Conservation (phyloP, 2,113 vertebrate species). For the Mustela lutreola region DNA sequence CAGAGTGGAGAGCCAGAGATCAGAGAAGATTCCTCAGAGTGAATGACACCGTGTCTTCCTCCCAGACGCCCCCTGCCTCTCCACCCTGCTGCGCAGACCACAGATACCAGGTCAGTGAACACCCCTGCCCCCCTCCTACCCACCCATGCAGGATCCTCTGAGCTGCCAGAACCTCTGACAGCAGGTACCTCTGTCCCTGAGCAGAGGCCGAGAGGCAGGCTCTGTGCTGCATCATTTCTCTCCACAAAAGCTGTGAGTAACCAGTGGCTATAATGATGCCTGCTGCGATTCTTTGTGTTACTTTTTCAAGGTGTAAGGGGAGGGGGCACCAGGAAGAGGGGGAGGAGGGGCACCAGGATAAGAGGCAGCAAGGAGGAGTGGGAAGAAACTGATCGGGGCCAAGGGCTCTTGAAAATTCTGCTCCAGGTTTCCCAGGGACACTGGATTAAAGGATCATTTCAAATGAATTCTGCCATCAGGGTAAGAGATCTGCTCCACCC, state of each 20-base stretch:
- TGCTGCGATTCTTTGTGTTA: not conserved
- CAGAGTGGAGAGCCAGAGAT: not conserved
- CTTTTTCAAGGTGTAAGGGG: not conserved
- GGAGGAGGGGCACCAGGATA: too few species aligned
- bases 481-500: slow-evolving; percentile 76
- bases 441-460: slow-evolving; percentile 82
- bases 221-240: slow-evolving; percentile 57
- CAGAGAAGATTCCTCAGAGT: not conserved
- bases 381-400: not conserved
- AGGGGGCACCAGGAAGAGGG: too few species aligned
- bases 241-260: slow-evolving; percentile 49
- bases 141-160: too few species aligned
- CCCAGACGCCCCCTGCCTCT: not conserved
- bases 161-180: not conserved
- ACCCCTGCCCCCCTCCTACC: rapidly evolving
- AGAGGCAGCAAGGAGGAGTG: not conserved
- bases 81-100: not conserved
- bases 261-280: slow-evolving; percentile 53
- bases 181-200: not conserved
- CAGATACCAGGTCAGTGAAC: rapidly evolving
- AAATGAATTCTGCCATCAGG: slow-evolving; percentile 84
- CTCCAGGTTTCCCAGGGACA: slow-evolving; percentile 67
- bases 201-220: not conserved
- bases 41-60: not conserved
- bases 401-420: slow-evolving; percentile 75